phyloP scores from a whole-genome alignment of 35 echinoderm and acorn worm genomes.

The Anneissia japonica region DNA sequence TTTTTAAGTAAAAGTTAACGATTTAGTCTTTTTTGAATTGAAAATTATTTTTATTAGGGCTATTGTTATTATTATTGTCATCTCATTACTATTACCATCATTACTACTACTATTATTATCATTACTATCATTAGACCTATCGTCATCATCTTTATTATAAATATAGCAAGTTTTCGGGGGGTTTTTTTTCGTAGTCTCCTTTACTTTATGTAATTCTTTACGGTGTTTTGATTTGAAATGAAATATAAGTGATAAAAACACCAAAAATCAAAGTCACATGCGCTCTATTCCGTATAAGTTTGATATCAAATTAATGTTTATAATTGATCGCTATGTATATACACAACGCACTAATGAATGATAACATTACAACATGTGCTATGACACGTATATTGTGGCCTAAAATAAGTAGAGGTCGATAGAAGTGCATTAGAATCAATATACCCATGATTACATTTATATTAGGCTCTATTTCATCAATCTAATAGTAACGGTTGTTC shows the following conservation, averaged over 20 bases:
- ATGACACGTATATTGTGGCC: not conserved
- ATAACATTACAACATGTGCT: not conserved
- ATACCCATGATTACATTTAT: not conserved
- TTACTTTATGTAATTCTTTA: too few relatives aligned
- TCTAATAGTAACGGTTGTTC: not conserved
- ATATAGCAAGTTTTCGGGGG: too few relatives aligned
- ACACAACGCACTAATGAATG: too few relatives aligned
- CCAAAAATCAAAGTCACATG: too few relatives aligned
- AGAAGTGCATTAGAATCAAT: not conserved
- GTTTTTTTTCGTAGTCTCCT: too few relatives aligned
- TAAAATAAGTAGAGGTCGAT: not conserved
- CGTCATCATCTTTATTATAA: not conserved
- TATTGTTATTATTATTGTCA: not conserved
- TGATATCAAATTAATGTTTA: too few relatives aligned
- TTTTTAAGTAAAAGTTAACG: too few relatives aligned
- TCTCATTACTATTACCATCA: not conserved
- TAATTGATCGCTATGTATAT: too few relatives aligned
- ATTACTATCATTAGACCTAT: not conserved
- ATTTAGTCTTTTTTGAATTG: not conserved
- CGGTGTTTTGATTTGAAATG: too few relatives aligned
- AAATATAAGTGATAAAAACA: too few relatives aligned
- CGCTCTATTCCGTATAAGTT: too few relatives aligned
- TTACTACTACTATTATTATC: not conserved
- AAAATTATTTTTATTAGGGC: not conserved
- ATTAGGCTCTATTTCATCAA: not conserved